phyloP scores from a whole-genome alignment of 2,113 vertebrate genomes.

The Chaetorhynchus papuensis region DNA sequence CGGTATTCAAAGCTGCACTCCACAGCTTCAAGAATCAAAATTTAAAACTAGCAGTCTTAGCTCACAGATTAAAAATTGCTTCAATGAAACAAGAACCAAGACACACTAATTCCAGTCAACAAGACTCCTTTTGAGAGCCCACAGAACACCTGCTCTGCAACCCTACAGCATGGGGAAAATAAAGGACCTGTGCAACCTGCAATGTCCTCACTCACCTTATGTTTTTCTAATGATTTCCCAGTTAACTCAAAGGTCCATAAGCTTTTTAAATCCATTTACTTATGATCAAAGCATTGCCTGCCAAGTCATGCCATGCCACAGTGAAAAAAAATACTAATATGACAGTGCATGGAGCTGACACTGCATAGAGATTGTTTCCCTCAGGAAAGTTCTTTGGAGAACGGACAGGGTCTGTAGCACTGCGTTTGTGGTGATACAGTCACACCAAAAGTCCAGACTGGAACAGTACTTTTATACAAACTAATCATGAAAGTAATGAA shows the following conservation, averaged over 20 bases:
- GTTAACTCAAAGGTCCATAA: not conserved
- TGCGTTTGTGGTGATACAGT: not conserved
- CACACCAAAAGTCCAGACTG: not conserved
- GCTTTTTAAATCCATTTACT: not conserved
- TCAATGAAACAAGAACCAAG: not conserved
- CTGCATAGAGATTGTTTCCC: not conserved
- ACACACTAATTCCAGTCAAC: not conserved
- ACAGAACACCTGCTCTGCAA: not conserved
- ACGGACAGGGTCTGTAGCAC: not conserved
- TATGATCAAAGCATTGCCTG: not conserved
- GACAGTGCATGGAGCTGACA: not conserved
- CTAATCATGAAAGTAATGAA: not conserved
- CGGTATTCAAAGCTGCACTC: not conserved
- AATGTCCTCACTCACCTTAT: not conserved
- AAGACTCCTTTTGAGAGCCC: not conserved
- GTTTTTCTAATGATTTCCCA: not conserved
- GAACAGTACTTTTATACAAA: not conserved
- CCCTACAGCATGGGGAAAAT: not conserved
- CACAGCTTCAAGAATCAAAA: not conserved
- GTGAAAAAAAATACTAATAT: not conserved
- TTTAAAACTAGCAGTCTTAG: not conserved
- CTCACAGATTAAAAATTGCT: not conserved
- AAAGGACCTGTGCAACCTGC: not conserved
- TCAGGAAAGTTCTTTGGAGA: not conserved
- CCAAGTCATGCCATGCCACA: not conserved